Evolutionary conservation across 1,140 invertebrate species (phyloP).

Genomic region (Dendroctonus ponderosae): DNA sequence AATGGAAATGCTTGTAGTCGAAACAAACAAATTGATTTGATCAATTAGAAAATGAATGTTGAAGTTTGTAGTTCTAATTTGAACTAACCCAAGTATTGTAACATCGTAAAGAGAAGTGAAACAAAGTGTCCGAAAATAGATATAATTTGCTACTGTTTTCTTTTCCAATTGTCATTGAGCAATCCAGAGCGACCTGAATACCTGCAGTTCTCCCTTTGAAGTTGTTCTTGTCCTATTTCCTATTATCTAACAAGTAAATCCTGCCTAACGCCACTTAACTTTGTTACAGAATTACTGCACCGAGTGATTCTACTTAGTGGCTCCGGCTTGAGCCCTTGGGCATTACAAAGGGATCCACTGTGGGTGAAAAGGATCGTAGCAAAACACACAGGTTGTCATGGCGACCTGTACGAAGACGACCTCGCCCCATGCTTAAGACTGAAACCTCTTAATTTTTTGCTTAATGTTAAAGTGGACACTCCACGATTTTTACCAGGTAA

Average conservation of each 20-base stretch:
- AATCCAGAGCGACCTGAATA: neutral
- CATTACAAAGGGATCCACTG: slow-evolving; percentile 83
- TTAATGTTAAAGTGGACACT: slow-evolving; percentile 68
- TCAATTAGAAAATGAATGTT: too few relatives aligned
- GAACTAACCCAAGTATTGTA: too few relatives aligned
- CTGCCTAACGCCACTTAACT: too few relatives aligned
- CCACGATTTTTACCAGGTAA: slow-evolving; percentile 71
- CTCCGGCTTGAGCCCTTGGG: slow-evolving; percentile 93
- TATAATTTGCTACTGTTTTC: too few relatives aligned
- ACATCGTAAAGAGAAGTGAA: too few relatives aligned
- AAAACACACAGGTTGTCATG: slow-evolving; percentile 74
- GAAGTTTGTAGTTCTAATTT: too few relatives aligned
- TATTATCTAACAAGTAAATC: too few relatives aligned
- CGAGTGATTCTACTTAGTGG: slow-evolving; percentile 90
- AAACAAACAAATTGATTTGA: too few relatives aligned
- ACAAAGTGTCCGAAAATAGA: too few relatives aligned
- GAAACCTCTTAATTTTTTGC: slow-evolving; percentile 68
- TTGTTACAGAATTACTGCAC: slow-evolving; percentile 78
- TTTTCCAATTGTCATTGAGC: neutral
- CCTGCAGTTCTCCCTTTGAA: neutral
- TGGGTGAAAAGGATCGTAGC: slow-evolving; percentile 76
- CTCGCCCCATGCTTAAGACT: slow-evolving; percentile 79
- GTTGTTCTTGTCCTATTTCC: slow-evolving; percentile 5
- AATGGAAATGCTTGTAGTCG: too few relatives aligned
- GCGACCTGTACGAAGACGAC: slow-evolving; percentile 74